phyloP scores from a whole-genome alignment of 2,113 vertebrate genomes.

The Pandion haliaetus region DNA sequence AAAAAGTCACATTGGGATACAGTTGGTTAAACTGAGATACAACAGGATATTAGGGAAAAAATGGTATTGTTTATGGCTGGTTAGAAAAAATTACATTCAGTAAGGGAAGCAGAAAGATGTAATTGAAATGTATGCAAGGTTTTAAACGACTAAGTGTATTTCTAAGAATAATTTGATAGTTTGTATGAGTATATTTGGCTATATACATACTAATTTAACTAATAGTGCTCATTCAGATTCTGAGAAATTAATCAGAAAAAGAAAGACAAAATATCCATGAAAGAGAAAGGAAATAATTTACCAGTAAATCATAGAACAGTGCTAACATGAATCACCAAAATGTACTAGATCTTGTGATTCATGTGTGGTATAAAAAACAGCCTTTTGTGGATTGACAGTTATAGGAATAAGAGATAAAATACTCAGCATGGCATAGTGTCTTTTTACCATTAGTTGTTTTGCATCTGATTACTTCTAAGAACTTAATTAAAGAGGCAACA shows the following conservation, averaged over 20 bases:
- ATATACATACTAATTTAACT: constrained; percentile 46
- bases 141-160: constrained; percentile 60
- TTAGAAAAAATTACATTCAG: neutral
- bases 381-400: constrained; percentile 63
- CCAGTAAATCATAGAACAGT: constrained; percentile 59
- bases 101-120: neutral
- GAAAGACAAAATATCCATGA: constrained; percentile 46
- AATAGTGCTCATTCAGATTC: constrained; percentile 61
- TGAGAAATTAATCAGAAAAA: constrained; percentile 66
- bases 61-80: neutral
- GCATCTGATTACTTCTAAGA: constrained; percentile 67
- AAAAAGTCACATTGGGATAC: neutral
- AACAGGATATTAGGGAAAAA: neutral
- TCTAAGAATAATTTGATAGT: constrained; percentile 21
- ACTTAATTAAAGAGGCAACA: constrained; percentile 70
- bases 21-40: neutral
- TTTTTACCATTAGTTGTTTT: constrained; percentile 65
- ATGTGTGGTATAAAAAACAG: constrained; percentile 61
- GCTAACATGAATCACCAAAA: constrained; percentile 65
- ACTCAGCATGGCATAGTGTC: constrained; percentile 48
- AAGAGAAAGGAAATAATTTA: constrained; percentile 71
- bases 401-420: constrained; percentile 70
- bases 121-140: neutral
- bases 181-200: neutral
- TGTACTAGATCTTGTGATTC: constrained; percentile 61